Conservation (phyloP, 2,797 vertebrate species). For the Falco concolor region DNA sequence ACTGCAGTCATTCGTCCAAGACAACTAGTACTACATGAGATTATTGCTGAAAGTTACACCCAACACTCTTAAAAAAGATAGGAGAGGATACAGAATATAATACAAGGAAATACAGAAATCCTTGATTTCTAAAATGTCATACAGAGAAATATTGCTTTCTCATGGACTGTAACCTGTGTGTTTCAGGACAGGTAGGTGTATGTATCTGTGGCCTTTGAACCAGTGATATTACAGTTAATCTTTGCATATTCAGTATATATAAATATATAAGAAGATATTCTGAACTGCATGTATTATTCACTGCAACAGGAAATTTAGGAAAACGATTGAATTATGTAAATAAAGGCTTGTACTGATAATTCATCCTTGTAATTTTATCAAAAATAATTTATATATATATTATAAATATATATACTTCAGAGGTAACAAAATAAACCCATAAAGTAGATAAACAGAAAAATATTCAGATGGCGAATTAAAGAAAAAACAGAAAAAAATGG, state of each 20-base stretch:
- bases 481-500: neutral
- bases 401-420: neutral
- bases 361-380: neutral
- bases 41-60: neutral
- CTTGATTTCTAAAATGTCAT: neutral
- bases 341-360: neutral
- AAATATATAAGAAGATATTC: neutral
- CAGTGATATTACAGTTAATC: neutral
- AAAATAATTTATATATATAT: too few relatives aligned
- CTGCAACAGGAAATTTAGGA: neutral
- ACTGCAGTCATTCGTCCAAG: neutral
- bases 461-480: neutral
- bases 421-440: neutral
- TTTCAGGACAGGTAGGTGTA: neutral
- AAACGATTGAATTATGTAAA: neutral
- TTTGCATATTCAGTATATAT: neutral
- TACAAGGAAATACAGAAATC: neutral
- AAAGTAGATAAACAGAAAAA: neutral
- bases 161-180: fast-evolving
- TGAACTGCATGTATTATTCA: neutral
- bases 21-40: neutral
- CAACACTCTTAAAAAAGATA: neutral
- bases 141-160: neutral
- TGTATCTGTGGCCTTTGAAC: neutral
- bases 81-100: neutral